Percentiles rank a stretch among this genome's conserved stretches.
Conservation (phyloP, 2,888 invertebrate species). For the Drosophila meridionalis region DNA sequence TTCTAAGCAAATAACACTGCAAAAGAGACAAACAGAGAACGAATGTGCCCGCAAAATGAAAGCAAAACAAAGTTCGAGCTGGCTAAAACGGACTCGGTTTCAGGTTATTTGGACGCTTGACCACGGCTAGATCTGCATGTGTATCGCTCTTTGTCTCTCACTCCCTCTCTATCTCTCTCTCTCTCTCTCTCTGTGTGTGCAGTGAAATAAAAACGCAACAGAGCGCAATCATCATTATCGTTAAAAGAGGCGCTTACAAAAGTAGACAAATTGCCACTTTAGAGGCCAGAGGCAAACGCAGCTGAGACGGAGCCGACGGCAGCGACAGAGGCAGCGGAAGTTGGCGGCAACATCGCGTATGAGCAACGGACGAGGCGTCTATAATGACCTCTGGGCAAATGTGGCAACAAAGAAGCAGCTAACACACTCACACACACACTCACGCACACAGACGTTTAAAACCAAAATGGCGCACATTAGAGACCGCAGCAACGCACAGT, state of each 20-base stretch:
- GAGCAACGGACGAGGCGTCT: conserved; percentile 49
- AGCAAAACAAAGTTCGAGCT: conserved; percentile 38
- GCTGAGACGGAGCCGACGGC: conserved; percentile 23
- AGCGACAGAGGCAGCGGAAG: conserved; percentile 45
- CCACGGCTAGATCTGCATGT: conserved; percentile 41
- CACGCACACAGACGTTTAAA: conserved; percentile 47
- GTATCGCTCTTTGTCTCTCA: conserved; percentile 5
- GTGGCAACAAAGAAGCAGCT: conserved; percentile 39
- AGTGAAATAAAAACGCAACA: conserved; percentile 79
- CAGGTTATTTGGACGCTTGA: conserved; percentile 50
- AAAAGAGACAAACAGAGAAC: conserved; percentile 28
- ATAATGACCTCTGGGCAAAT: conserved; percentile 76
- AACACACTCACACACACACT: conserved; percentile 18
- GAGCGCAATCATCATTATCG: conserved; percentile 81
- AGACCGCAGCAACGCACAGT: conserved; percentile 61
- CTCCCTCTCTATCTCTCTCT: conserved; percentile 6
- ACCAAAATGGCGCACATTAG: conserved; percentile 80
- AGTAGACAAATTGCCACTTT: conserved; percentile 82
- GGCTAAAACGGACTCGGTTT: conserved; percentile 27
- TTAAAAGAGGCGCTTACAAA: conserved; percentile 81
- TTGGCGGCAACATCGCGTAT: conserved; percentile 54
- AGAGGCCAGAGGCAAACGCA: conserved; percentile 58
- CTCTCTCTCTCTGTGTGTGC: conserved; percentile 46
- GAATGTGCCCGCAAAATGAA: conserved; percentile 38
- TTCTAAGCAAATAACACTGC: conserved; percentile 62